Evolutionary conservation across 2,113 vertebrate species (phyloP).

Genomic region (Anolis sagrei): DNA sequence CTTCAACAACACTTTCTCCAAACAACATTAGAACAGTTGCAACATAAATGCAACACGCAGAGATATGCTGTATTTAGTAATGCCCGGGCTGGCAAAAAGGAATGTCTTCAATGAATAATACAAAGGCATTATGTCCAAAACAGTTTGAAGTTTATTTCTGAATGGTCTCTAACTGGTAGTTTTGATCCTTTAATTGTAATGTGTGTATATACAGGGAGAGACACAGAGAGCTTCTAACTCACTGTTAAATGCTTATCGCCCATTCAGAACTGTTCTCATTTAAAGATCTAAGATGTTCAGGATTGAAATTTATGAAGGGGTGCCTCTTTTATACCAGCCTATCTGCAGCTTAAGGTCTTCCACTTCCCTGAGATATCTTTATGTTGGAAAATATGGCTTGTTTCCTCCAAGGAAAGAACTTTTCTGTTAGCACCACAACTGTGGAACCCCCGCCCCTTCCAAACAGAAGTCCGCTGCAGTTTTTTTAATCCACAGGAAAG

Average conservation of each 20-base stretch:
- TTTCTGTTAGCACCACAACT: background rate
- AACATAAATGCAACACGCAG: background rate
- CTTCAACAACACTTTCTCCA: constrained; percentile 5
- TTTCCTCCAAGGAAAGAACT: background rate
- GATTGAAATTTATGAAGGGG: background rate
- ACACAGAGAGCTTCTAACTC: background rate
- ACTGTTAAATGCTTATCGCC: background rate
- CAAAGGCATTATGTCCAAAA: background rate
- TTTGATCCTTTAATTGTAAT: background rate
- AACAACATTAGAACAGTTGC: background rate
- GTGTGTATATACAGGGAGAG: too few relatives aligned
- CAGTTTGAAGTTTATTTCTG: background rate
- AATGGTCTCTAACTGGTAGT: background rate
- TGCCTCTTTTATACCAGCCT: background rate
- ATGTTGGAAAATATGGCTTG: background rate
- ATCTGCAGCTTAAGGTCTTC: background rate
- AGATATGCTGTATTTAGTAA: background rate
- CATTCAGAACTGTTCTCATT: background rate
- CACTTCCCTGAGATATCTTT: background rate
- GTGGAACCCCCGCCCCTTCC: background rate
- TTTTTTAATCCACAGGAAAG: background rate
- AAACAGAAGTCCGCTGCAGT: background rate
- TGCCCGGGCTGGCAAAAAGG: background rate
- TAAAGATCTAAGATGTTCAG: background rate
- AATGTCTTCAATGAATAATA: background rate